Percentiles rank a stretch among this genome's conserved stretches.
phyloP scores from a whole-genome alignment of 2,113 vertebrate genomes.

The Euleptes europaea region DNA sequence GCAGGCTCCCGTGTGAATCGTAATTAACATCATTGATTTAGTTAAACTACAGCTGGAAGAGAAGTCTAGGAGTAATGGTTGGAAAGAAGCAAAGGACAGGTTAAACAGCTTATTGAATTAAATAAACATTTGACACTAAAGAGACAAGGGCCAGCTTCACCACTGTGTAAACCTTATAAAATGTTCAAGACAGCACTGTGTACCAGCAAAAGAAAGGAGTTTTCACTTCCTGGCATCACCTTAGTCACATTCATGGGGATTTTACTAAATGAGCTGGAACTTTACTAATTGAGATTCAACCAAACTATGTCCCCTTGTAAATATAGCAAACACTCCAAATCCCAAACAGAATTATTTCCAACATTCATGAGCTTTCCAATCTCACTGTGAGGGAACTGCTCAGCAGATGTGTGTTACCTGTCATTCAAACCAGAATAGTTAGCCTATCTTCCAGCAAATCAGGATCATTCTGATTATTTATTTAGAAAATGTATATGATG shows the following conservation, averaged over 20 bases:
- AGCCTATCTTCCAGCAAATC: no score
- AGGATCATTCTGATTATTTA: no score
- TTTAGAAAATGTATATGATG: no score
- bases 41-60: conserved; percentile 22
- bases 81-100: not conserved
- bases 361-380: no score
- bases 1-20: not conserved
- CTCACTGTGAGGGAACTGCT: no score
- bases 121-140: not conserved
- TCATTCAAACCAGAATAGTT: no score
- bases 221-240: not conserved
- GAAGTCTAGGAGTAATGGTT: conserved; percentile 20
- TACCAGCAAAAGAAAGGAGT: not conserved
- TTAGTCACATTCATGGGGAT: not conserved
- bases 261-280: no score
- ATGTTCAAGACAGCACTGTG: not conserved
- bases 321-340: no score
- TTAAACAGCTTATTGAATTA: conserved; percentile 41
- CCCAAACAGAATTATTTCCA: no score
- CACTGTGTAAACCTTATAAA: not conserved
- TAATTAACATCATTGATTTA: conserved; percentile 30
- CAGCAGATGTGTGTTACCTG: no score
- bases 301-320: no score
- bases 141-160: not conserved
- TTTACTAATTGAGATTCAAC: no score